Base-by-base conservation (phyloP, 2,113 vertebrate genomes). In the Colinus virginianus region DNA sequence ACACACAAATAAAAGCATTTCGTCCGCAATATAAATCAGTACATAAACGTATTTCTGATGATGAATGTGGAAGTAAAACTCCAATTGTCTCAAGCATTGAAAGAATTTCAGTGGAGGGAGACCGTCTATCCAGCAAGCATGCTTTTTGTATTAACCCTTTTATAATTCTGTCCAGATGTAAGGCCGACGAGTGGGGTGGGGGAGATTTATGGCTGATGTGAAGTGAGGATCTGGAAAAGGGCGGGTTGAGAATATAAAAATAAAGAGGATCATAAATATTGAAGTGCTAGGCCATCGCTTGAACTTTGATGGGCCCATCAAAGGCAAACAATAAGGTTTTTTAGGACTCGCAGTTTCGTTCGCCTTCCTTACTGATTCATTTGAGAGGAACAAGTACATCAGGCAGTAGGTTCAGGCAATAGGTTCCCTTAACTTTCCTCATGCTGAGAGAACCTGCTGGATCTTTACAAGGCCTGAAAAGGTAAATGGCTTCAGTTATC, bases 161-260 rank as follows among this genome's bases (percentile, higher is more conserved):
- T 92, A 61, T 94, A 94, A 96, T 94, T 86, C 84, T 84, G 38
- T 93, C 74, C 85, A 94, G 92, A 96, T 96, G 92, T 70, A 66
- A 58, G 64, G 36, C 71, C 1, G 36, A 56, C 94, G 85, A 91
- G 90, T 93, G 85, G 89, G 84, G 88, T 93, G 79, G 68, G 76
- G 63, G 61, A 77, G 82, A 96, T 95, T 96, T 96, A 94, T 81
- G 87, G 43, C 46, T 61, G n/a, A 56, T 89, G 64, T 70, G 61
- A 92, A 95, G 81, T 83, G 56, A 85, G 71, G 87, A 78, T 91
- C 90, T 91, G 83, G 82, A 85, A 90, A 56, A 86, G 79, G 51
- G 68, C 59, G 82, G 78, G 61, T 67, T 90, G 61, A 88, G 64
- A 90, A 90, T 86, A 93, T 80, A 95, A 95, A 95, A 94, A 92